Evolutionary conservation across 2,888 invertebrate genomes (phyloP).

Genomic region (Trichogramma dendrolimi): DNA sequence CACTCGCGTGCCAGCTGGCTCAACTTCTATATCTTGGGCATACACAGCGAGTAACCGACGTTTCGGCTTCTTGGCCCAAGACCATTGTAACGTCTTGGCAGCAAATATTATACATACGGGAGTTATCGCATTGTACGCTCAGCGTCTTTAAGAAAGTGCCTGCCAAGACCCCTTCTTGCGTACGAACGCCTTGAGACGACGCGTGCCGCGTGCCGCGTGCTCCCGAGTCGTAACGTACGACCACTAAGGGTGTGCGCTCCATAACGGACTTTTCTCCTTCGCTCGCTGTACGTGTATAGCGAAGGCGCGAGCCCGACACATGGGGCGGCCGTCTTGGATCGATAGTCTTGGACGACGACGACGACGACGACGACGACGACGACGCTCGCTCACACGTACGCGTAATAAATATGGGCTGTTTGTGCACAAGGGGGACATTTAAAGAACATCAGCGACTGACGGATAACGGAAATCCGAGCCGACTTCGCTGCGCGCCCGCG

Average conservation of each 20-base stretch:
- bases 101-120: too few species aligned
- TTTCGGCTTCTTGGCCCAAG: constrained; percentile 49
- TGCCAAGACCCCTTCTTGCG: constrained; percentile 32
- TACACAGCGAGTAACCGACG: constrained; percentile 50
- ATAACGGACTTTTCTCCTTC: constrained; percentile 37
- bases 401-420: too few species aligned
- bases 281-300: constrained; percentile 20
- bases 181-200: constrained; percentile 42
- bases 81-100: constrained; percentile 24
- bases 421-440: too few species aligned
- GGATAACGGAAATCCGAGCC: constrained; percentile 9
- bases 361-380: too few species aligned
- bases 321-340: too few species aligned
- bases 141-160: constrained; percentile 41
- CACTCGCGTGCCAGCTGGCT: constrained; percentile 49
- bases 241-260: constrained; percentile 17
- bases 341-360: too few species aligned
- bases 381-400: too few species aligned
- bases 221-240: not conserved
- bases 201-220: constrained; percentile 1
- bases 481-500: constrained; percentile 35
- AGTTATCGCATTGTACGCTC: constrained; percentile 15
- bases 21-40: constrained; percentile 8
- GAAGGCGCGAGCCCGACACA: too few species aligned
- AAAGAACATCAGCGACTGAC: not conserved